A percentile compares a stretch with the other conserved stretches of the same genome.
Conservation (phyloP, 2,888 invertebrate genomes). For the Trissolcus brochymenae region DNA sequence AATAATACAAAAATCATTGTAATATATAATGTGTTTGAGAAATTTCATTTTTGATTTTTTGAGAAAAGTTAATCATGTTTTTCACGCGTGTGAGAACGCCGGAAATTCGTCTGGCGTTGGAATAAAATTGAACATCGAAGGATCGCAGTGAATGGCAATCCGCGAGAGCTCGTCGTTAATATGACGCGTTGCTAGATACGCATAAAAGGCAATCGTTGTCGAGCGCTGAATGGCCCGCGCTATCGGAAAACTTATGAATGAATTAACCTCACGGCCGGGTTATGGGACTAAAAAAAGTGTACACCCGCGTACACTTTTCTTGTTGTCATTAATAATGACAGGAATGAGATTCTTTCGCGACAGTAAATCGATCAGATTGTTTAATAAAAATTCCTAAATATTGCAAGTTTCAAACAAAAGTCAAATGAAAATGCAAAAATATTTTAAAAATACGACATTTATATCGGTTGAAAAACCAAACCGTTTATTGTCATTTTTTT, state of each 20-base stretch:
- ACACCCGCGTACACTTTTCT: too few relatives aligned
- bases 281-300: slow-evolving; percentile 4
- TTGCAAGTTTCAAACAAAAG: too few relatives aligned
- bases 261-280: slow-evolving; percentile 23
- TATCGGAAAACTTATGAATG: slow-evolving; percentile 46
- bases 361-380: too few relatives aligned
- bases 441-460: background rate
- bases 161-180: slow-evolving; percentile 12
- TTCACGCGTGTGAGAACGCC: background rate
- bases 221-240: slow-evolving; percentile 28
- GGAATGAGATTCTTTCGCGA: too few relatives aligned
- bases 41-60: background rate
- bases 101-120: background rate
- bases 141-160: slow-evolving; percentile 18
- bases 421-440: background rate
- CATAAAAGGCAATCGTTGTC: slow-evolving; percentile 36
- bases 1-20: too few relatives aligned
- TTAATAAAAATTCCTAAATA: too few relatives aligned
- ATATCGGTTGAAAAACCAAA: too few relatives aligned
- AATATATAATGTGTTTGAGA: background rate
- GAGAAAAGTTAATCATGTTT: background rate
- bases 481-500: background rate
- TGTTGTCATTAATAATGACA: too few relatives aligned
- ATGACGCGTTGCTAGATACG: slow-evolving; percentile 20
- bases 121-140: slow-evolving; percentile 7